Evolutionary conservation across 2,797 vertebrate species (phyloP), one percentile per base, ranked within the genome.

Genomic region (Remorina albescens): DNA sequence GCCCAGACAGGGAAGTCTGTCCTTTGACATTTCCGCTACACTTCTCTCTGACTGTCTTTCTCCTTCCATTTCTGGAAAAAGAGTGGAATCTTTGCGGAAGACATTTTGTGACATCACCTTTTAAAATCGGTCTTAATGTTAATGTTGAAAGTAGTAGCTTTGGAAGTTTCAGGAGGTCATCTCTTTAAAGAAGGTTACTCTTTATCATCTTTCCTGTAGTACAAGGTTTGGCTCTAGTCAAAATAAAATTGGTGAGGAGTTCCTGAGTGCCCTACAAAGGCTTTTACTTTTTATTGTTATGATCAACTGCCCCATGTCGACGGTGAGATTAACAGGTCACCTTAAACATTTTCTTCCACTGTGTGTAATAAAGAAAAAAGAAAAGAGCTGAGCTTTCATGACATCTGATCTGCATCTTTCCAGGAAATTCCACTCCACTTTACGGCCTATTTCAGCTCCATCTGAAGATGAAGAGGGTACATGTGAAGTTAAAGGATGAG

Each of bases 1-100:
- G 92, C 37, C 77, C 30, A 2, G 85, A 71, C 92, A 91, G 68
- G 76, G 23, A 46, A 34, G 60, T 44, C 37, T 60, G 54, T 51
- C 58, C 30, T 74, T 51, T 73, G 78, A 83, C 53, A 58, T 67
- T 81, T 87, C 83, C 71, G 30, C 59, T 57, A 1, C 32, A 2
- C 72, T 66, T 74, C 49, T 63, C 6, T 0, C 25, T 41, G 41
- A 68, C 68, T 69, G 47, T 67, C 41, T 73, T 41, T 28, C 44
- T 65, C 8, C 61, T 81, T 67, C 15, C 18, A 39, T 42, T 66
- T 70, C 62, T 21, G 21, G 53, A 57, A 25, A 58, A 78, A 74
- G n/a, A 60, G 6, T 6, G 1, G 51, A 57, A 57, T 67, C n/a
- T 11, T 11, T 25, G 57, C 74, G 68, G 67, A 82, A 87, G 71